Conservation (phyloP, 2,888 invertebrate species). For the Cristatella mucedo region DNA sequence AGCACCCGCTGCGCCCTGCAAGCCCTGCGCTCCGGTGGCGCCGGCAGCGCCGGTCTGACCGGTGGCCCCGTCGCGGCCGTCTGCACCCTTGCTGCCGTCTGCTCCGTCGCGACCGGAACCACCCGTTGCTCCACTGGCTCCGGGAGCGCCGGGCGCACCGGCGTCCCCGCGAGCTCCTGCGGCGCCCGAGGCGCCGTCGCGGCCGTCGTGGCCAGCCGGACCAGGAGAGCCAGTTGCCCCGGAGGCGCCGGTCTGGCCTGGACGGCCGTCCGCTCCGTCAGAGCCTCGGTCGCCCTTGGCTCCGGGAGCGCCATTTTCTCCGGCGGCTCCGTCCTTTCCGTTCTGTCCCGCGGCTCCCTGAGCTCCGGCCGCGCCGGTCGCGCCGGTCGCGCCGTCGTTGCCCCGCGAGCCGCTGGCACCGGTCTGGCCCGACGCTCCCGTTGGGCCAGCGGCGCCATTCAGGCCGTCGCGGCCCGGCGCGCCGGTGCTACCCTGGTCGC, state of each 20-base stretch:
- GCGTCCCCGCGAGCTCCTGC: slow-evolving; percentile 1
- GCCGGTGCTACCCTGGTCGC: not conserved
- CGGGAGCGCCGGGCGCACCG: slow-evolving; percentile 5
- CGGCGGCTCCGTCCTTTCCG: slow-evolving; percentile 9
- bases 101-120: slow-evolving; percentile 2
- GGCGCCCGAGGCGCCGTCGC: slow-evolving; percentile 10
- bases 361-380: not conserved
- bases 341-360: slow-evolving; percentile 5
- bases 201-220: slow-evolving; percentile 11
- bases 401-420: slow-evolving; percentile 1
- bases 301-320: slow-evolving; percentile 10
- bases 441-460: slow-evolving; percentile 6
- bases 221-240: slow-evolving; percentile 9
- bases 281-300: slow-evolving; percentile 9
- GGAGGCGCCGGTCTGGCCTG: not conserved
- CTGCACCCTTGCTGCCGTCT: not conserved
- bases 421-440: not conserved
- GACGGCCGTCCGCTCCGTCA: not conserved
- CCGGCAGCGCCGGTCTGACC: slow-evolving; percentile 6
- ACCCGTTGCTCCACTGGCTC: slow-evolving; percentile 7
- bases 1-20: slow-evolving; percentile 5
- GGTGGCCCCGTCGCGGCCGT: not conserved
- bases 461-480: slow-evolving; percentile 10
- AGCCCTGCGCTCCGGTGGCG: slow-evolving; percentile 2
- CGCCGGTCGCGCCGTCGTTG: not conserved